Evolutionary conservation across 1,140 invertebrate genomes (phyloP), one percentile per base, ranked within the genome.

Genomic region (Tachypleus tridentatus): DNA sequence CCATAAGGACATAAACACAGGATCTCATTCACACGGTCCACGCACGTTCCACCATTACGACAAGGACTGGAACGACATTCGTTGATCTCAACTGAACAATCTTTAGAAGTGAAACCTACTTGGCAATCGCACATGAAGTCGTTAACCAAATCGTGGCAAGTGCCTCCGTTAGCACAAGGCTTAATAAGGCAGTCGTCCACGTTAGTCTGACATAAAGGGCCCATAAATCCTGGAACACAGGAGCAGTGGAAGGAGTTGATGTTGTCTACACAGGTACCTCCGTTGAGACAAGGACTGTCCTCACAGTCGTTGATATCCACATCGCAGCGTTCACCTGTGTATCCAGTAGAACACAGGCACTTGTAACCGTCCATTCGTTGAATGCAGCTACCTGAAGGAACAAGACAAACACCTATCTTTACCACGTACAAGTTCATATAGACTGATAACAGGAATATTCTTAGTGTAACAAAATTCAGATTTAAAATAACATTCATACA

Each of bases 261-360:
- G 70, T 84, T 81, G 74, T 96, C 91, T n/a, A 90, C 80, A 78
- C 94, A 97, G 57, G 86, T 92, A 47, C 87, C 93, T 5, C 91
- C 91, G 77, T 97, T 91, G 60, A 86, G 80, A 76, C 94, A 97
- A 0, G 88, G 85, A 70, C 87, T 85, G 2, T 82, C 85, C 48
- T 70, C 67, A 76, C 93, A 97, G 77, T 96, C 91, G 76, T 97
- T 87, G 62, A 90, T 85, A 76, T 95, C 87, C 51, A 82, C 82
- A 68, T 93, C 86, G 77, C 92, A 96, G 47, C 82, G 80, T 47
- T 81, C 77, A 6, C 91, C 91, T 47, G 79, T 79, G 75, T 85
- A 93, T 9, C 91, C 91, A 0, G 80, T 73, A 0, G 83, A 84
- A 73, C 93, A 96, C 5, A 82, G 78, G 77, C 92, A 97, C 53